Evolutionary conservation across 2,888 invertebrate genomes (phyloP), one percentile per base, ranked within the genome.

Genomic region (Scelioninae gen. 2): DNA sequence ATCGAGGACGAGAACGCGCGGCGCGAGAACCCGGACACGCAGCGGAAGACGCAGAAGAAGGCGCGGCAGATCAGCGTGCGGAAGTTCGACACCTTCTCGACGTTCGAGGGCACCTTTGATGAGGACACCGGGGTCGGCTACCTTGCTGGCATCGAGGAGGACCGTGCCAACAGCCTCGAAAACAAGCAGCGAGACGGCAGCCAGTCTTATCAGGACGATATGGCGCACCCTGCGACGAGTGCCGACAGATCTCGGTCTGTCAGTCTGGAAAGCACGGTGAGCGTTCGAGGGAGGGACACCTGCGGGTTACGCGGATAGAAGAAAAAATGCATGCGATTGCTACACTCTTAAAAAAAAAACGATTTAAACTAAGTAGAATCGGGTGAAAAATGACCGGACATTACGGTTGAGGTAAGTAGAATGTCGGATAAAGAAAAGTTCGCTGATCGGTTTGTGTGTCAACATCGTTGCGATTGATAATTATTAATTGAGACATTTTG

Each of bases 11-110:
- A 79, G 11, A 41, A 46, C 22, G 35, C 48, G 7, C 15, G 9
- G 31, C 55, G 45, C 4, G 71, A 64, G 48, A 65, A 65, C 45
- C 58, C 69, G 53, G 75, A 74, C 65, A 41, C 41, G 10, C 46
- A 65, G 31, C 57, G 50, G 28, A 61, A 57, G 48, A 61, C 37
- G n/a, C 64, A 64, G 60, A 73, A 65, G 55, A 74, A 72, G 55
- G 80, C 80, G 1, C 77, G 83, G 4, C 81, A 75, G 78, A 84
- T 85, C 43, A 84, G 83, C 72, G 85, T 84, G 11, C 77, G 79
- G 13, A 84, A 81, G 45, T 83, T 84, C 74, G 85, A 85, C 53
- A 81, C 84, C 2, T 85, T 85, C 68, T 83, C 85, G 15, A 84
- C 84, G 9, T 82, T 85, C 77, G 84, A 82, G 65, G 82, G 81